Base-by-base conservation (phyloP, 1,140 invertebrate genomes). In the Sycophaga agraensis region DNA sequence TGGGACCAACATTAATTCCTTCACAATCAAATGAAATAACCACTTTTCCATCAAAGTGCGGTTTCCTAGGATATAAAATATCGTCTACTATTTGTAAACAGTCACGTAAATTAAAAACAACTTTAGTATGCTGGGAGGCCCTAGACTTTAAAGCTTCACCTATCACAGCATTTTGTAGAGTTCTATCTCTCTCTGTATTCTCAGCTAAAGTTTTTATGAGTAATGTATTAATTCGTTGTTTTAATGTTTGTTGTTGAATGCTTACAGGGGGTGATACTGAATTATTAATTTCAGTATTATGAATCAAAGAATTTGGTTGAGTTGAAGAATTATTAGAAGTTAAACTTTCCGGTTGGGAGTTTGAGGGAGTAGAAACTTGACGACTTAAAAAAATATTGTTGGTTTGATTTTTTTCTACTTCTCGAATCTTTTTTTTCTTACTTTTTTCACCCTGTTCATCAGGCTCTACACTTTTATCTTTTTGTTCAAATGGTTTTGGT, bases 121-220 rank as follows among this genome's bases (percentile, higher is more conserved):
- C 88, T 65, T 87, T 87, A 1, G 90, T 90, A 68, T 87, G 87
- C 69, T 91, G 91, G 28, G 92, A 82, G n/a, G 93, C 84, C 77
- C 88, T 90, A 12, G 88, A 83, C 73, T 91, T 90, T 89, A 89
- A 91, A 14, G 86, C 86, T 68, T 92, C 90, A 54, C 87, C 86
- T 68, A 88, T 80, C 54, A 77, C 77, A 26, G 77, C 80, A 26
- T 82, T 82, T 31, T 85, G 78, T 56, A 87, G 67, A 64, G 71
- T 82, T 39, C 88, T 85, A 74, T 94, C 92, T 70, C 89, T 87
- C 43, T 93, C 92, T 59, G 91, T 90, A 74, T 96, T 96, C 69
- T 96, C 92, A 21, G 92, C 92, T 35, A 96, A 78, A 37, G 92
- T 94, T 73, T 93, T 92, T 74, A 94, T 89, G 0, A 96, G 88